A percentile compares a stretch with the other conserved stretches of the same genome.
Evolutionary conservation across 2,113 vertebrate species (phyloP).

Genomic region (Hippocampus guttulatus): DNA sequence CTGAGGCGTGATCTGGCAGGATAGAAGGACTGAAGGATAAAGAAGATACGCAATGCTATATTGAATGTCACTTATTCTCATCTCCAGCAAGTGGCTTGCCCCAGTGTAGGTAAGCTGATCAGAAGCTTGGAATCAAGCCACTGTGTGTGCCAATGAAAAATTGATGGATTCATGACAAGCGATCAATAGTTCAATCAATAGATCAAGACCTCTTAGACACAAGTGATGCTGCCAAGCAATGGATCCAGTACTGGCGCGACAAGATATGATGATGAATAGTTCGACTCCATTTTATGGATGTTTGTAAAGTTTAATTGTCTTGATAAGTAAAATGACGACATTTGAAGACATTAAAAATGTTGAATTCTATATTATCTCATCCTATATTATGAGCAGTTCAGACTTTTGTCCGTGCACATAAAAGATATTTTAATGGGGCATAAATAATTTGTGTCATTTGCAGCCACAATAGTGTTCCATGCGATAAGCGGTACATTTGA

Average conservation of each 20-base stretch:
- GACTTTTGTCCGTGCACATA: background rate
- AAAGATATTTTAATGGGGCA: background rate
- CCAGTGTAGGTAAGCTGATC: slow-evolving; percentile 52
- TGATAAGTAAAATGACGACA: background rate
- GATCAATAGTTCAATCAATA: too few species aligned
- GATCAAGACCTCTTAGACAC: too few species aligned
- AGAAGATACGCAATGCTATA: slow-evolving; percentile 35
- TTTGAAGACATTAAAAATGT: too few species aligned
- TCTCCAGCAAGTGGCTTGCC: background rate
- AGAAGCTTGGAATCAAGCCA: slow-evolving; percentile 44
- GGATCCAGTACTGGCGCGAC: too few species aligned
- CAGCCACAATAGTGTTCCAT: slow-evolving; percentile 4
- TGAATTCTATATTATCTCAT: background rate
- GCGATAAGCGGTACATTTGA: background rate
- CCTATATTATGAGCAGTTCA: background rate
- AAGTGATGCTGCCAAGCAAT: too few species aligned
- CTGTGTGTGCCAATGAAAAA: slow-evolving; percentile 18
- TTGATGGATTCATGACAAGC: background rate
- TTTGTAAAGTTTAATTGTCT: too few species aligned
- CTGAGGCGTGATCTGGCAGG: slow-evolving; percentile 44
- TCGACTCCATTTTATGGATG: too few species aligned
- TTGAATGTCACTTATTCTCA: background rate
- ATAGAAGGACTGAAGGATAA: slow-evolving; percentile 49
- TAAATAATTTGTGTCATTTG: background rate
- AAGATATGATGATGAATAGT: too few species aligned